A percentile compares a stretch with the other conserved stretches of the same genome.
Evolutionary conservation across 2,888 invertebrate genomes (phyloP).

Genomic region (Noctuana brunneofusca): DNA sequence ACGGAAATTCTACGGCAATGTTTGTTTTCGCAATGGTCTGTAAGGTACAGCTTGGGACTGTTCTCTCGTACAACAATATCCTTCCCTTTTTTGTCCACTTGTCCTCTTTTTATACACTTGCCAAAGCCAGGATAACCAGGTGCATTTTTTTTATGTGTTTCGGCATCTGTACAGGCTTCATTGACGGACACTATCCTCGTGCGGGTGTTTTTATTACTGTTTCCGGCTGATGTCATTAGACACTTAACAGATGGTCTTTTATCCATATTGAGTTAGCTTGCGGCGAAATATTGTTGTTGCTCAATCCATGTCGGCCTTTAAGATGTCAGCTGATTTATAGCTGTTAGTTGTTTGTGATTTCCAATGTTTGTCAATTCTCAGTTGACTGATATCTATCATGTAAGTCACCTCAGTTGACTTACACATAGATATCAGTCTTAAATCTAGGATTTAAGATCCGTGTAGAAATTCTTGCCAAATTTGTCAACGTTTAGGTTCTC

Average conservation of each 20-base stretch:
- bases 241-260: conserved; percentile 8
- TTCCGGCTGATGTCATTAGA: conserved; percentile 6
- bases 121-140: conserved; percentile 43
- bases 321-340: background rate
- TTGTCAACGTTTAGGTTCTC: conserved; percentile 13
- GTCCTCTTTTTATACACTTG: conserved; percentile 17
- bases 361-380: background rate
- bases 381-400: no score
- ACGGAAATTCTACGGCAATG: background rate
- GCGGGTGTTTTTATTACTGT: background rate
- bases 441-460: background rate
- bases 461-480: conserved; percentile 20
- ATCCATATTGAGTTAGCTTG: conserved; percentile 4
- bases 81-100: conserved; percentile 14
- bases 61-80: background rate
- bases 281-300: background rate
- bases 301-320: background rate
- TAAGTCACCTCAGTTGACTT: background rate
- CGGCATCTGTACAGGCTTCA: conserved; percentile 44
- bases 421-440: background rate
- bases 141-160: conserved; percentile 47
- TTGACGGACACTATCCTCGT: conserved; percentile 43
- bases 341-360: background rate
- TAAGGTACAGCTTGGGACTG: background rate
- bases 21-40: conserved; percentile 5